Evolutionary conservation across 2,797 vertebrate species (phyloP).

Genomic region (Phoeniculus purpureus): DNA sequence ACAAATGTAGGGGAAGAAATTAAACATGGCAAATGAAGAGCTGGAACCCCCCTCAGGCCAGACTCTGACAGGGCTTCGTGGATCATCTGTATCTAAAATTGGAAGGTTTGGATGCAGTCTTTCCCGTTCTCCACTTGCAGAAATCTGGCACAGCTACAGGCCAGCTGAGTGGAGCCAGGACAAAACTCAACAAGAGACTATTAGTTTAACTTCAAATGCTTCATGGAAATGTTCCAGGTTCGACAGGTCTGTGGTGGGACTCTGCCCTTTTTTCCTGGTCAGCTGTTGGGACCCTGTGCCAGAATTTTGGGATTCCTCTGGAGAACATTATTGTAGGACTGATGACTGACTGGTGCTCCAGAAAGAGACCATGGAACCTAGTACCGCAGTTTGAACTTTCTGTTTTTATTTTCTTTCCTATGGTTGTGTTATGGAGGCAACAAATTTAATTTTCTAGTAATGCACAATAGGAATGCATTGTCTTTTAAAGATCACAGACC

Average conservation of each 20-base stretch:
- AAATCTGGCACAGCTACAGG: constrained; percentile 12
- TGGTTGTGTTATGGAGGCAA: neutral
- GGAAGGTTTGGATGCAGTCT: constrained; percentile 1
- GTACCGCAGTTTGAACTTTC: neutral
- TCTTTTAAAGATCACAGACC: constrained; percentile 9
- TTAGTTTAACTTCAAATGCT: constrained; percentile 21
- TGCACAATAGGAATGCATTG: constrained; percentile 15
- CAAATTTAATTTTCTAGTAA: constrained; percentile 40
- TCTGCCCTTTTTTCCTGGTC: neutral
- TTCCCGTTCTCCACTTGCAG: constrained; percentile 17
- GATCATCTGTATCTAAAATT: constrained; percentile 10
- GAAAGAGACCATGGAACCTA: neutral
- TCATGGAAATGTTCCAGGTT: neutral
- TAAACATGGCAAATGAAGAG: constrained; percentile 11
- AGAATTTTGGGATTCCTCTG: neutral
- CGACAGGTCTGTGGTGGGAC: constrained; percentile 20
- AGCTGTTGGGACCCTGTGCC: neutral
- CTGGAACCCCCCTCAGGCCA: neutral
- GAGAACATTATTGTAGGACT: neutral
- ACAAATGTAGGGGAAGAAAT: neutral
- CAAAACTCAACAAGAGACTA: neutral
- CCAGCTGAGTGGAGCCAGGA: neutral
- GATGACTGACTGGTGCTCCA: neutral
- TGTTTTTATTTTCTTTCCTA: neutral
- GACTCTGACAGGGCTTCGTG: neutral